Conservation (phyloP, 2,888 invertebrate species). For the Ommatoiulus sabulosus region DNA sequence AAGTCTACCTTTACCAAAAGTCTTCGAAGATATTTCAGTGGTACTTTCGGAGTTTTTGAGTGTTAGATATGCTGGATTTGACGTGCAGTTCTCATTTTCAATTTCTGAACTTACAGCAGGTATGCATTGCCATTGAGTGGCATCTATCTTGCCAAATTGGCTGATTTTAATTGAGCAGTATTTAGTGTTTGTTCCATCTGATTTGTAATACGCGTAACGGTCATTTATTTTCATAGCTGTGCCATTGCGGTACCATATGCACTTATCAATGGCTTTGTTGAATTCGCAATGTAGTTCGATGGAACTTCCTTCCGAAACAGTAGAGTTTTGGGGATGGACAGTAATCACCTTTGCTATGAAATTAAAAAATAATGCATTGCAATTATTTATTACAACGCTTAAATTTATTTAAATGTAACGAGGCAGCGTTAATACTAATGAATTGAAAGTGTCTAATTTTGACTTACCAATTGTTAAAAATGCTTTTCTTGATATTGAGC, state of each 20-base stretch:
- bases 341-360: neutral
- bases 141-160: neutral
- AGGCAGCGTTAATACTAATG: too few relatives aligned
- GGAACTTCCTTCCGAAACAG: neutral
- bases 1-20: too few relatives aligned
- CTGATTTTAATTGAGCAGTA: neutral
- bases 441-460: neutral
- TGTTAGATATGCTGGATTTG: neutral
- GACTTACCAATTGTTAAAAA: neutral
- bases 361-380: too few relatives aligned
- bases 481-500: neutral
- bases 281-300: neutral
- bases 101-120: neutral
- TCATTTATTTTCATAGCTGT: neutral
- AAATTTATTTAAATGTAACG: too few relatives aligned
- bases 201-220: neutral
- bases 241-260: slow-evolving; percentile 13
- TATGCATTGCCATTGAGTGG: neutral
- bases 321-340: neutral
- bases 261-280: neutral
- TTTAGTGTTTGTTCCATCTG: neutral
- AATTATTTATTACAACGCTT: too few relatives aligned
- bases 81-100: neutral
- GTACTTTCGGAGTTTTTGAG: neutral
- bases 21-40: too few relatives aligned